phyloP scores from a whole-genome alignment of 1,140 invertebrate genomes.

The Dreissena rostriformis region DNA sequence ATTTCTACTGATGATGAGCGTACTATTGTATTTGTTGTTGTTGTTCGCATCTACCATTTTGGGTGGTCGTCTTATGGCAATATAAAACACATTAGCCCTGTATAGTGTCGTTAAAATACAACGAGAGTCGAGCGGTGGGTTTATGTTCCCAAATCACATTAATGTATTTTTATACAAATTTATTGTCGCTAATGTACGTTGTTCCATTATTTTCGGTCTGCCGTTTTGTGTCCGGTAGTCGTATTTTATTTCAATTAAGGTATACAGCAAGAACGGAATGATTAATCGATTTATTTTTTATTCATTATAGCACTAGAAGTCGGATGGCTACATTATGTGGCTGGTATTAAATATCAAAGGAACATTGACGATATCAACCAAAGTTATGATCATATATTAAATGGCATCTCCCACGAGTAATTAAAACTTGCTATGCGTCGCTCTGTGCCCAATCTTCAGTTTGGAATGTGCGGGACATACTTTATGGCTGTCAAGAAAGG shows the following conservation, averaged over 20 bases:
- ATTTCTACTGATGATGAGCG: too few relatives aligned
- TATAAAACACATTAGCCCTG: not conserved
- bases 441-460: too few relatives aligned
- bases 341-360: not conserved
- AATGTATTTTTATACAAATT: conserved; percentile 6
- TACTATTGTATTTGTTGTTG: too few relatives aligned
- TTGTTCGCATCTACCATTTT: not conserved
- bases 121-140: too few relatives aligned
- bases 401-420: not conserved
- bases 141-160: not conserved
- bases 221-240: too few relatives aligned
- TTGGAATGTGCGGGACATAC: too few relatives aligned
- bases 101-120: not conserved
- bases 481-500: too few relatives aligned
- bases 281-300: too few relatives aligned
- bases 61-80: not conserved
- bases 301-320: too few relatives aligned
- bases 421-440: not conserved
- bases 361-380: not conserved
- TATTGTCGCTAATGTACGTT: not conserved
- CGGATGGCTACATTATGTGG: too few relatives aligned
- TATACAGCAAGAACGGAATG: too few relatives aligned
- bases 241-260: too few relatives aligned
- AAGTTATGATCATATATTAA: not conserved
- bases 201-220: not conserved